Base-by-base conservation (phyloP, 1,140 invertebrate species). In the Teleogryllus occipitalis region DNA sequence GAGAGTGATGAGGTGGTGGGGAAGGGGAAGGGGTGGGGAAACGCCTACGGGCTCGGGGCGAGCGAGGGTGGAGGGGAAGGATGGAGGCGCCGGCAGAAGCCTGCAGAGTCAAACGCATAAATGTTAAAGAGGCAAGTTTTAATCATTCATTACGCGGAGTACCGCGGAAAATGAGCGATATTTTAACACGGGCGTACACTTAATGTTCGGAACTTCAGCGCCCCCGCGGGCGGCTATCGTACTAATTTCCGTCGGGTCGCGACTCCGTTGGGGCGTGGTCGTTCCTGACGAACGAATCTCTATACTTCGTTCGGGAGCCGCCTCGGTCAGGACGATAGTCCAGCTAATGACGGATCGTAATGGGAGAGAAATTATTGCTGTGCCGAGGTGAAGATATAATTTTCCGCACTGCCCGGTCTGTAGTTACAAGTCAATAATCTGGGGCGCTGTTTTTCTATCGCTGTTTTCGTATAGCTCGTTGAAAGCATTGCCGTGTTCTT, bases 41-140 rank as follows among this genome's bases (percentile, higher is more conserved):
- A 14, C 54, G 18, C 54, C 18, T 10, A 10, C 54, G 54, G 8
- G 15, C 8, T 8, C 8, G 15, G 49, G 8, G 54, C 54, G 54
- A 65, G 18, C 10, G 54, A 65, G 54, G 54, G 54, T 18, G 54
- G 54, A 18, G 10, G 18, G 18, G 54, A 2, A 7, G 54, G 18
- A 7, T 7, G 54, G 54, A 7, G 10, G 54, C 10, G 54, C 10
- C 54, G 54, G 54, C 10, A 18, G 10, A 65, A 65, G 54, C 10
- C 10, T 7, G 54, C 54, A 65, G 54, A 65, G 54, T 65, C 54
- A 65, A 65, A 65, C 54, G 54, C 54, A 65, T 65, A 65, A 65
- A 65, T 65, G 54, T 65, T 65, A 65, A 65, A 65, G 54, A 65
- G 54, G 54, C 54, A 65, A 65, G 54, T 65, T 65, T 65, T 65